Evolutionary conservation across 2,113 vertebrate species (phyloP).

Genomic region (Tragelaphus scriptus): DNA sequence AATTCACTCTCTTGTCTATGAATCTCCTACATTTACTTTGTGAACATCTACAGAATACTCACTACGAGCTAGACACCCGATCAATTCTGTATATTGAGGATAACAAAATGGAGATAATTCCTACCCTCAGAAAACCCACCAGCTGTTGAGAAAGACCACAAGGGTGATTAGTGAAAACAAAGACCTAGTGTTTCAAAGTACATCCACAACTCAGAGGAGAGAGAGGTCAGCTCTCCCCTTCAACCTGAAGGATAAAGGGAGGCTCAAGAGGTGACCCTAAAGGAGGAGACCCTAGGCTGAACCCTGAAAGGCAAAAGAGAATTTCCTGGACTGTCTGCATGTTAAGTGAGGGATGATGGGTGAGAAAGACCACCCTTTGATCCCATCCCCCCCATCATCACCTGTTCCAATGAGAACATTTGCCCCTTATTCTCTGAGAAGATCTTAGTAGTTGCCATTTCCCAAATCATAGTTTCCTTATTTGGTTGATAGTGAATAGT

Average conservation of each 20-base stretch:
- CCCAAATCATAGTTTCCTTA: background rate
- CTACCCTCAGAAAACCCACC: background rate
- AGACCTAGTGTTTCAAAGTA: background rate
- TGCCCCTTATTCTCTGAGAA: background rate
- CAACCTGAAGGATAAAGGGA: background rate
- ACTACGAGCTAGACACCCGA: accelerated
- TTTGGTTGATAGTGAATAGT: background rate
- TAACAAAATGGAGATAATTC: background rate
- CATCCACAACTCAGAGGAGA: background rate
- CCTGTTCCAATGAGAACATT: background rate
- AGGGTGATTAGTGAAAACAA: background rate
- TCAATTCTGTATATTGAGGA: accelerated
- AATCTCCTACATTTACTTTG: background rate
- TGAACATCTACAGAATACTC: background rate
- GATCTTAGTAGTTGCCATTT: background rate
- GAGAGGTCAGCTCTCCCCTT: background rate
- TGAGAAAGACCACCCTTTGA: background rate
- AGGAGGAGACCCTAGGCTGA: background rate
- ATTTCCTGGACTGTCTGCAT: background rate
- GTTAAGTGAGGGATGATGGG: background rate
- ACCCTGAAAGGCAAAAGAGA: background rate
- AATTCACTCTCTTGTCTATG: background rate
- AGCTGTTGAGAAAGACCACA: background rate
- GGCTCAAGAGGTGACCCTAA: background rate
- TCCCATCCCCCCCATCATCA: too few relatives aligned